Evolutionary conservation across 64 coral and sea anemone species (phyloP), one percentile per base, ranked within the genome.

Genomic region (Hydrozoanthus tunicans): DNA sequence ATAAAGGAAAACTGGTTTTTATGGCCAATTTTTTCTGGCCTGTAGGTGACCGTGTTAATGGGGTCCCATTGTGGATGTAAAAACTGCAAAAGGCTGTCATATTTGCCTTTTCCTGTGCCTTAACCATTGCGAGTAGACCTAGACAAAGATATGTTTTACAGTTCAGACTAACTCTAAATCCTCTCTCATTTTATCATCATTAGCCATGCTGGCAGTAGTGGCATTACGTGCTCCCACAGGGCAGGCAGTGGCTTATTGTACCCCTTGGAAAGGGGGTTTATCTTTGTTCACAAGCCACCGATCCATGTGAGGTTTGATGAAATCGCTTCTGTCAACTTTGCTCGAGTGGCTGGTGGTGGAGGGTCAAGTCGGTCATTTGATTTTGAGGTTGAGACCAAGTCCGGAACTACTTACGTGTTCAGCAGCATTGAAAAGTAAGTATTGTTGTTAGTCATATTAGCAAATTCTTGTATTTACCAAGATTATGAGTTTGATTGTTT

Each of bases 351-450:
- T 69, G 94, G 97, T 15, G 97, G 94, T 32, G 97, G 92, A 20
- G 94, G 97, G 3, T 92, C 94, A 58, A 99, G 97, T 82, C 86
- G 97, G 51, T 99, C 97, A 59, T 99, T 99, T 92, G 97, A 99
- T 84, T 99, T 99, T 92, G 97, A 99, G 20, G 80, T 99, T 65
- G 94, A 99, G 72, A 93, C 92, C 0, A 99, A 96, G 65, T 94
- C 92, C 58, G 97, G 97, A 9, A 82, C 92, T 11, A 91, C 84
- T n/a, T 92, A 90, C 24, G 94, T 95, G 14, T 99, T 99, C 83
- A 99, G 97, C 86, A 99, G 92, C 71, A 99, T 99, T 90, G 97
- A 99, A 77, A 99, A 94, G 97, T 99, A 92, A 86, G 95, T 77
- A 17, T 15, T 70, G 60, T 27, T 74, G 15, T 6, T 52, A 56